A percentile compares a stretch with the other conserved stretches of the same genome.
These are phyloP conservation scores for Platycheirus albimanus DNA, from an alignment of 2,888 invertebrate species.

Conservation along the genomic window DNA sequence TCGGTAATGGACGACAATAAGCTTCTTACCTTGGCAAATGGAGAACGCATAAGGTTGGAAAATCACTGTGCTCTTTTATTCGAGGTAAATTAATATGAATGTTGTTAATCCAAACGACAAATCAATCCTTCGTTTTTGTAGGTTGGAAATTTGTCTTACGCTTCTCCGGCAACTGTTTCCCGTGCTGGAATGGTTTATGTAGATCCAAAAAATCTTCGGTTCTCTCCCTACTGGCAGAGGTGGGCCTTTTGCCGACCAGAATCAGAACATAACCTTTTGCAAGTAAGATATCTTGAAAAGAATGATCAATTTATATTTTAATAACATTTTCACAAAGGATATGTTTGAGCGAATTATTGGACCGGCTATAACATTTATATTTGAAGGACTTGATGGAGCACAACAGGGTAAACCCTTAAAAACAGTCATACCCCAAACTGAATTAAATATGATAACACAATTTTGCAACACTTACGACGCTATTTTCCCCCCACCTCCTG, in stretches of 20 bases:
- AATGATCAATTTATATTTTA: background rate
- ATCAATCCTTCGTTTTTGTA: too few species aligned
- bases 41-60: slow-evolving; percentile 92
- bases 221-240: slow-evolving; percentile 92
- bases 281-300: slow-evolving; percentile 68
- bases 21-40: slow-evolving; percentile 94
- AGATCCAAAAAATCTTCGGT: slow-evolving; percentile 95
- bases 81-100: slow-evolving; percentile 84
- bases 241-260: slow-evolving; percentile 87
- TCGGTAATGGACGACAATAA: slow-evolving; percentile 98
- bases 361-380: slow-evolving; percentile 87
- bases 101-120: background rate
- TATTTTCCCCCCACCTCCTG: slow-evolving; percentile 83
- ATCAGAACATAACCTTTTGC: slow-evolving; percentile 83
- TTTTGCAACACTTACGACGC: slow-evolving; percentile 91
- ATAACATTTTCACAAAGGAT: slow-evolving; percentile 77
- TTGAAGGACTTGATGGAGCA: slow-evolving; percentile 89
- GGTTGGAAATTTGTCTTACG: slow-evolving; percentile 94
- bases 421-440: slow-evolving; percentile 92
- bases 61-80: slow-evolving; percentile 92
- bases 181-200: slow-evolving; percentile 97
- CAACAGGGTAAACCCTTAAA: slow-evolving; percentile 89
- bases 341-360: slow-evolving; percentile 91
- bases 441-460: slow-evolving; percentile 93
- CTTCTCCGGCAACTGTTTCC: slow-evolving; percentile 96